Evolutionary conservation across 2,797 vertebrate species (phyloP), one percentile per base, ranked within the genome.

Genomic region (Percopsis omiscomaycus): DNA sequence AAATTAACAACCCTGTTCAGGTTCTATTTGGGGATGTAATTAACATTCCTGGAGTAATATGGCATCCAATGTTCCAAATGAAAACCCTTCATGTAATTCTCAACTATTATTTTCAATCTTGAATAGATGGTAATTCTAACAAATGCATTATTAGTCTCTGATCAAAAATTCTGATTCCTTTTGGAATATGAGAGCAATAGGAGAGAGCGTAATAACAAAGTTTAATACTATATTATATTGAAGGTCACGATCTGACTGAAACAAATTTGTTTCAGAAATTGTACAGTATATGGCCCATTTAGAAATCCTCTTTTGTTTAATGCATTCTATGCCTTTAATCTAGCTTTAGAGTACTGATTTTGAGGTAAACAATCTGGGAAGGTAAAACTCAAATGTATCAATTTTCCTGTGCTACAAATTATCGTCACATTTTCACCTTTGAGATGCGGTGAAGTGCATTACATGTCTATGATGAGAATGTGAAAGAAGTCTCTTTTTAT

Each of bases 401-500:
- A 10, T 10, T 54, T 28, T 60, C 47, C 27, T 37, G 27, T 32
- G 46, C 73, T 16, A 44, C 51, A 75, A 76, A 77, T 83, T 66
- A 82, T 81, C 75, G 66, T 80, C 61, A 72, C 68, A 78, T 72
- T 85, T 84, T 69, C 81, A 60, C 67, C 64, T 44, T 75, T 72
- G 71, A 88, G 82, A 80, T 82, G 63, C 80, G n/a, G 12, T n/a
- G 22, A 29, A 80, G 77, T 66, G 76, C 87, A 88, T 86, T 76
- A 84, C 75, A 77, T 62, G 66, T 82, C 77, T 73, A 28, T 73
- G 77, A 81, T 79, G 77, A 85, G 84, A 83, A 77, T 59, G 75
- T 77, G 64, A 86, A 82, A 85, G 68, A 63, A 75, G 60, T 42
- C 65, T 82, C 84, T 83, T 84, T 67, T 79, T 75, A 87, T 73